Percentiles rank a stretch among this genome's conserved stretches.
phyloP scores from a whole-genome alignment of 2,888 invertebrate species.

The Xanthia togata region DNA sequence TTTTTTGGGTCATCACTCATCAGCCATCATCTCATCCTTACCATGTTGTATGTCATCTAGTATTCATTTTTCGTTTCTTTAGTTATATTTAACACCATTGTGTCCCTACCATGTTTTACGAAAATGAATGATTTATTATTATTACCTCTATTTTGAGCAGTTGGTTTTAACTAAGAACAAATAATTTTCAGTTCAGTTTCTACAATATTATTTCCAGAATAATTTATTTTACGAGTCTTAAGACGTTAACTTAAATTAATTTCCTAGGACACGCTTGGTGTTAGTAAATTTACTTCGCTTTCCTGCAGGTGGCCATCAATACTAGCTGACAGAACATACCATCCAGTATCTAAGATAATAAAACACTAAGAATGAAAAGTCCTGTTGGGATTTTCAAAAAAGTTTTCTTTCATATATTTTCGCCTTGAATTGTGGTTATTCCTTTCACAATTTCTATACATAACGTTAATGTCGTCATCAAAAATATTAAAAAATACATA shows the following conservation, averaged over 20 bases:
- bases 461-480: background rate
- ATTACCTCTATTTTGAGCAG: background rate
- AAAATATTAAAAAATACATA: background rate
- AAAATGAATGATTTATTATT: background rate
- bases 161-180: background rate
- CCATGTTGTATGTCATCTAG: background rate
- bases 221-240: conserved; percentile 3
- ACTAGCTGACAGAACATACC: background rate
- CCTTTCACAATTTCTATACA: background rate
- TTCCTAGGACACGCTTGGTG: background rate
- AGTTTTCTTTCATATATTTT: background rate
- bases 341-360: background rate
- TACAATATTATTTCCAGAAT: background rate
- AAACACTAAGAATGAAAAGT: background rate
- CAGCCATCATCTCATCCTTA: background rate
- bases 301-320: background rate
- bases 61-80: background rate
- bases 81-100: too few relatives aligned
- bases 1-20: background rate
- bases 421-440: background rate
- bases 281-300: conserved; percentile 2
- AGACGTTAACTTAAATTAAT: conserved; percentile 2
- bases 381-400: background rate
- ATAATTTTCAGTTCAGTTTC: background rate
- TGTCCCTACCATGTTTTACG: background rate